Conservation (phyloP, 2,888 invertebrate genomes). For the Cryptocephalus primarius region DNA sequence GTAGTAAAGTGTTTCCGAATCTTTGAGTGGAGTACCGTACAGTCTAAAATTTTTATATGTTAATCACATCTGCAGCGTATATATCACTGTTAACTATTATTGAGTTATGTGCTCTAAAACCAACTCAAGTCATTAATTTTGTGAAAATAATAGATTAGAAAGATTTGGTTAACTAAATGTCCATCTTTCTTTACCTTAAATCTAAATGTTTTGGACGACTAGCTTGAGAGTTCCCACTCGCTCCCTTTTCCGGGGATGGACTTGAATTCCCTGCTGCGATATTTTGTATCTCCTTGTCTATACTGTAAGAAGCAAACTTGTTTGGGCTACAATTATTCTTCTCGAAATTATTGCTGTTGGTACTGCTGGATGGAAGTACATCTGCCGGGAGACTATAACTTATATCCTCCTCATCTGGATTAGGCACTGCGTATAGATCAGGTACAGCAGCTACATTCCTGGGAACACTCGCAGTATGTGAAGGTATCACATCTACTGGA, state of each 20-base stretch:
- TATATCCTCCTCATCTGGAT: conserved; percentile 30
- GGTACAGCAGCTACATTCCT: conserved; percentile 16
- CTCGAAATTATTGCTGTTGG: conserved; percentile 5
- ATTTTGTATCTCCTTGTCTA: conserved; percentile 19
- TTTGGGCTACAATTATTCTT: conserved; percentile 11
- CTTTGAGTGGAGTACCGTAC: too few relatives aligned
- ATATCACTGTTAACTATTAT: too few relatives aligned
- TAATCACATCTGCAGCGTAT: too few relatives aligned
- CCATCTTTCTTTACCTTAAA: conserved; percentile 23
- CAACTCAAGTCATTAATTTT: too few relatives aligned
- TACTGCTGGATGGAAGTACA: conserved; percentile 18
- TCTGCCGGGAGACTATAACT: conserved; percentile 37
- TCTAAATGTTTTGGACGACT: conserved; percentile 34
- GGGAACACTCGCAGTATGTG: conserved; percentile 22
- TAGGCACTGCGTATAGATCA: conserved; percentile 24
- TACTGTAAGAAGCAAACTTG: conserved; percentile 11
- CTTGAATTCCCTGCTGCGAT: conserved; percentile 13
- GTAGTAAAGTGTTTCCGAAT: too few relatives aligned
- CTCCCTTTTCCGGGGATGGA: conserved; percentile 14
- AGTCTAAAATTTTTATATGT: too few relatives aligned
- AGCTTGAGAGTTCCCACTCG: conserved; percentile 12
- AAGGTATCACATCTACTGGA: conserved; percentile 41
- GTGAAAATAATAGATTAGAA: too few relatives aligned
- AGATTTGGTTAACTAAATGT: too few relatives aligned
- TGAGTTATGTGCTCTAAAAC: too few relatives aligned